Base-by-base conservation (phyloP, 1,140 invertebrate species). In the Sarcophaga bullata region DNA sequence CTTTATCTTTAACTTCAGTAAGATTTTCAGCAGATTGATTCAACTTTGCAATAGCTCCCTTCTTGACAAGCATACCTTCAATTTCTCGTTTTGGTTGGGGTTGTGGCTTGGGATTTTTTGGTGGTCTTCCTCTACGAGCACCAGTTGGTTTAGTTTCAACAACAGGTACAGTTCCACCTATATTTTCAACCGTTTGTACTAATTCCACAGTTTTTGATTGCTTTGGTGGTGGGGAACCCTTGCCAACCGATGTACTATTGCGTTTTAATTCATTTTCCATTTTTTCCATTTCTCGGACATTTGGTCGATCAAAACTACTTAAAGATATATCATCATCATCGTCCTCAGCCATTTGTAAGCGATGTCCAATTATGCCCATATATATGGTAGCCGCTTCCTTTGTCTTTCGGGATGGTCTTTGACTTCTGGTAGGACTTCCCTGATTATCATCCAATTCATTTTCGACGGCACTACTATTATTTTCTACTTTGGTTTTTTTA, bases 361-460 rank as follows among this genome's bases (percentile, higher is more conserved):
- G 94, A 85, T 94, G 93, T 9, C 93, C 94, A 46, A 95, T 91
- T 84, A 95, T 93, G 86, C 95, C 94, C 93, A 95, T 94, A 83
- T 94, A 95, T 46, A 95, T 92, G 19, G 94, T 92, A 15, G 94
- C 94, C 76, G 94, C 94, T 90, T 95, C 94, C 87, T 95, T 95
- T 7, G 94, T 95, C 88, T 94, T 95, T 58, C 95, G 91, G 1
- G 92, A 92, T 0, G 94, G 94, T 62, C 94, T 85, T 73, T 87
- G 86, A 52, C 46, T 89, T 73, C 89, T 87, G 0, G 86, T 84
- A 85, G 82, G 85, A 83, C 83, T 62, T 80, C 54, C 10, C 49
- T 81, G 15, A 25, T 37, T 17, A 62, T 83, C 80, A 2, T 73
- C 80, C 47, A 62, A 68, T 25, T 68, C 73, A 19, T 83, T 80